Evolutionary conservation across 2,797 vertebrate species (phyloP).

Genomic region (Sorex maritimensis): DNA sequence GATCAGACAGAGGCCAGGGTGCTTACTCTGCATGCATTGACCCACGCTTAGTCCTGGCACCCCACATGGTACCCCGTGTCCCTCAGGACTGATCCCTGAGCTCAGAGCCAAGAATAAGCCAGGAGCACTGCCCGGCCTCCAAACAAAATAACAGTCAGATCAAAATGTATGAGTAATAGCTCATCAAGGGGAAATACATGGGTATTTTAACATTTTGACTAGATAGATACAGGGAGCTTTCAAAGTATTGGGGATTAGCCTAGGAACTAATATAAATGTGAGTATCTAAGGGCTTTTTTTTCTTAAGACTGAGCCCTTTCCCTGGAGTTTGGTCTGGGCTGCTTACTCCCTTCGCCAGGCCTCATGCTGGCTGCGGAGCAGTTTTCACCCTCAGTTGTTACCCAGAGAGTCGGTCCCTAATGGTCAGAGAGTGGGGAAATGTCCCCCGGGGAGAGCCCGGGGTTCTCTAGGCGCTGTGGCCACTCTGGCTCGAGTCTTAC

Average conservation of each 20-base stretch:
- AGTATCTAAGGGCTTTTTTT: background rate
- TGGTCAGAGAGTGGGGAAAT: background rate
- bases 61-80: too few species aligned
- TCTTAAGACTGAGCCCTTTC: background rate
- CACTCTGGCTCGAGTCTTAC: background rate
- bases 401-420: background rate
- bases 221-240: background rate
- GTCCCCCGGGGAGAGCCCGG: background rate
- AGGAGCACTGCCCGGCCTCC: too few species aligned
- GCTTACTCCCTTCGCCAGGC: background rate
- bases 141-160: too few species aligned
- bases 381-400: background rate
- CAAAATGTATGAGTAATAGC: too few species aligned
- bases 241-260: constrained; percentile 5
- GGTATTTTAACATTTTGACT: background rate
- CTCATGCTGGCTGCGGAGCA: background rate
- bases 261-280: background rate
- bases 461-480: background rate
- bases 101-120: too few species aligned
- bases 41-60: background rate
- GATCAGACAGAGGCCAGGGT: too few species aligned
- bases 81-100: too few species aligned
- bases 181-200: background rate
- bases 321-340: background rate
- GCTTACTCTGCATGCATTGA: too few species aligned